phyloP scores from a whole-genome alignment of 2,113 vertebrate genomes.

The Gambusia holbrooki region DNA sequence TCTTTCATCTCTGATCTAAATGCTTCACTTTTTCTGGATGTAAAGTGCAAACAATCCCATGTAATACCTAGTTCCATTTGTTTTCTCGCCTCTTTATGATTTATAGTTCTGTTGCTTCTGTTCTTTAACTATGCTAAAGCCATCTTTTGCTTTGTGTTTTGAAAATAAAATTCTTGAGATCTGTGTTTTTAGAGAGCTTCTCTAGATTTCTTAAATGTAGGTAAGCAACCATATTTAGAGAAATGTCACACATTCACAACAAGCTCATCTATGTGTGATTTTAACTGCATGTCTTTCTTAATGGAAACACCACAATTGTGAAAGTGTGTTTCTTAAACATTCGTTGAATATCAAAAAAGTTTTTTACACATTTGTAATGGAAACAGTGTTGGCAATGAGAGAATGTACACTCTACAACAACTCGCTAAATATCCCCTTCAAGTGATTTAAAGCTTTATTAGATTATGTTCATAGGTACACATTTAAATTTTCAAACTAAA shows the following conservation, averaged over 20 bases:
- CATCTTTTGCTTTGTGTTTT: neutral
- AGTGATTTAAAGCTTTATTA: too few species aligned
- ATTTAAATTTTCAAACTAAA: too few species aligned
- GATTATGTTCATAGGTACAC: too few species aligned
- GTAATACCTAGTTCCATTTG: neutral
- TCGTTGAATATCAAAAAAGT: too few species aligned
- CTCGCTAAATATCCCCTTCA: too few species aligned
- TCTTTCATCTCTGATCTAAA: conserved; percentile 24
- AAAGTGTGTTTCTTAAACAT: too few species aligned
- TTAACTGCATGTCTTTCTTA: too few species aligned
- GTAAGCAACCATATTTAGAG: conserved; percentile 21
- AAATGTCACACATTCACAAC: neutral
- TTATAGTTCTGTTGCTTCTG: conserved; percentile 2
- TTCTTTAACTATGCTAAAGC: neutral
- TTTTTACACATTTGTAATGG: too few species aligned
- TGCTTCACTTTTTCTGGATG: conserved; percentile 2
- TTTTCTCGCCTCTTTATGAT: conserved; percentile 3
- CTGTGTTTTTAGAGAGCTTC: neutral
- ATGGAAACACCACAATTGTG: too few species aligned
- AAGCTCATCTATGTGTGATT: too few species aligned
- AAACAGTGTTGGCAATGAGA: too few species aligned
- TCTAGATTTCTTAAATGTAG: conserved; percentile 14
- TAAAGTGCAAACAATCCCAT: neutral
- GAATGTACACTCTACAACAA: too few species aligned
- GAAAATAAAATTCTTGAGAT: neutral